phyloP scores from a whole-genome alignment of 2,113 vertebrate species.

The Bufo gargarizans region DNA sequence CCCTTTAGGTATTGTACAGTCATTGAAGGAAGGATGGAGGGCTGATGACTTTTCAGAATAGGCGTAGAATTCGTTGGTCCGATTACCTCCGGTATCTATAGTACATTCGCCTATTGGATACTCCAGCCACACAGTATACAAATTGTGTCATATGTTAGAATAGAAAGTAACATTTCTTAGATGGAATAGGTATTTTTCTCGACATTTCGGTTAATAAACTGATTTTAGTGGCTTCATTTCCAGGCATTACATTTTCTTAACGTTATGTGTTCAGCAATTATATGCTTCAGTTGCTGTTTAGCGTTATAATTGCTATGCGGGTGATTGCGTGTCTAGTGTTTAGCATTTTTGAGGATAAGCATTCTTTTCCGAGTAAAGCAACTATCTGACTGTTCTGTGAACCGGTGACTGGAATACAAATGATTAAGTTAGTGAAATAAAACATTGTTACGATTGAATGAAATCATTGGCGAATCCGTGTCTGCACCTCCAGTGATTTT shows the following conservation, averaged over 20 bases:
- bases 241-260: slow-evolving; percentile 15
- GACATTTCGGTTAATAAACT: slow-evolving; percentile 13
- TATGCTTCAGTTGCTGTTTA: slow-evolving; percentile 19
- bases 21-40: no score
- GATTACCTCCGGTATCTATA: no score
- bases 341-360: slow-evolving; percentile 36
- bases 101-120: no score
- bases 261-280: slow-evolving; percentile 47
- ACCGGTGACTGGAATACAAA: slow-evolving; percentile 40
- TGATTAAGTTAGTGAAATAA: slow-evolving; percentile 27
- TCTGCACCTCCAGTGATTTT: slow-evolving; percentile 38
- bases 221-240: slow-evolving; percentile 22
- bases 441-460: slow-evolving; percentile 47
- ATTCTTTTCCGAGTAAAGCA: not conserved
- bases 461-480: slow-evolving; percentile 21
- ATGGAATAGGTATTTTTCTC: not conserved
- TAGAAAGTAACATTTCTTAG: not conserved
- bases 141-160: not conserved
- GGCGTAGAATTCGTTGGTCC: no score
- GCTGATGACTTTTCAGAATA: no score
- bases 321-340: slow-evolving; percentile 33
- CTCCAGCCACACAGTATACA: not conserved
- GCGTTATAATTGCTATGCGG: slow-evolving; percentile 19
- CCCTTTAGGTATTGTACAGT: no score
- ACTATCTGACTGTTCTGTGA: not conserved